Evolutionary conservation across 2,113 vertebrate genomes (phyloP).

Genomic region (Takifugu flavidus): DNA sequence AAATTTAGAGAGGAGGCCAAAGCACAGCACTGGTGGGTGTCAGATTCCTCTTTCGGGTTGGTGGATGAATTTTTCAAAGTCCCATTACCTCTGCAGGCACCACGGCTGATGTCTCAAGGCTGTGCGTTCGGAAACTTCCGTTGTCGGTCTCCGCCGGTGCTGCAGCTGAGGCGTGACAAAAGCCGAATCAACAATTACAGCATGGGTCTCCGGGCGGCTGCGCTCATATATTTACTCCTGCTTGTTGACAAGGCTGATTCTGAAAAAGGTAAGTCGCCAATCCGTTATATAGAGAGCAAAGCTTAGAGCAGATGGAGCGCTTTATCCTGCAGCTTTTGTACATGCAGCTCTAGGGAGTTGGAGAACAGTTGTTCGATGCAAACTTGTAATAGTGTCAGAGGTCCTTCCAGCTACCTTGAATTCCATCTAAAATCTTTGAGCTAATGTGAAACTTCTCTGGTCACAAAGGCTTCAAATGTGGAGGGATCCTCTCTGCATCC

Average conservation of each 20-base stretch:
- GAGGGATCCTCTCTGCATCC: slow-evolving; percentile 89
- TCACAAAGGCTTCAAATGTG: slow-evolving; percentile 89
- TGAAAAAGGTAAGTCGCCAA: slow-evolving; percentile 83
- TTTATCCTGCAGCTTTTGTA: slow-evolving; percentile 33
- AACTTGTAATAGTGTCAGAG: slow-evolving; percentile 27
- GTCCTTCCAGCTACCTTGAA: slow-evolving; percentile 10
- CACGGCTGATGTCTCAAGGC: slow-evolving; percentile 62
- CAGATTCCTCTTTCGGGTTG: slow-evolving; percentile 78
- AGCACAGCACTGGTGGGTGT: slow-evolving; percentile 64
- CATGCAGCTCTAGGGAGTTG: slow-evolving; percentile 13
- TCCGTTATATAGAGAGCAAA: slow-evolving; percentile 41
- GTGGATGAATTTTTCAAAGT: slow-evolving; percentile 80
- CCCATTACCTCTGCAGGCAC: slow-evolving; percentile 75
- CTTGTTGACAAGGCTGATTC: slow-evolving; percentile 65
- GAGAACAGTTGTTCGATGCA: slow-evolving; percentile 37
- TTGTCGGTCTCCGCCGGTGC: slow-evolving; percentile 33
- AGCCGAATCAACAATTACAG: slow-evolving; percentile 58
- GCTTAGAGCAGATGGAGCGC: slow-evolving; percentile 23
- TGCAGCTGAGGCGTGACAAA: slow-evolving; percentile 58
- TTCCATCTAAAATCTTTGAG: slow-evolving; percentile 6
- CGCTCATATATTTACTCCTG: slow-evolving; percentile 73
- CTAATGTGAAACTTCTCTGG: slow-evolving; percentile 11
- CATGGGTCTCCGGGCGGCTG: slow-evolving; percentile 59
- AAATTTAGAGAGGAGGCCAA: slow-evolving; percentile 81
- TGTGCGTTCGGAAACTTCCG: slow-evolving; percentile 30